phyloP scores from a whole-genome alignment of 1,140 invertebrate genomes.

The Portunus trituberculatus region DNA sequence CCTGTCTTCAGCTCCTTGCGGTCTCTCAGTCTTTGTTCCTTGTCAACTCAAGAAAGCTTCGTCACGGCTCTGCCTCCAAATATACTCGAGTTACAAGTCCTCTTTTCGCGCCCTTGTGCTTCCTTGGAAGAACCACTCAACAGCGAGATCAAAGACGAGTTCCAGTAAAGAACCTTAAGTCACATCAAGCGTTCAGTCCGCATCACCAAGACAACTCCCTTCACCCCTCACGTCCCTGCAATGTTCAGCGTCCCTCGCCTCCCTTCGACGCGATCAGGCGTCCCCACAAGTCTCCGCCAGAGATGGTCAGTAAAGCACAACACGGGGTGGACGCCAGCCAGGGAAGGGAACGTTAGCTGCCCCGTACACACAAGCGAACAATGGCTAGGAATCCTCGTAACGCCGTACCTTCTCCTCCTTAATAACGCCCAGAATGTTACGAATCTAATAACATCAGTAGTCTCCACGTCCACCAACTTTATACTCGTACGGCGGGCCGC shows the following conservation, averaged over 20 bases:
- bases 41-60: not conserved
- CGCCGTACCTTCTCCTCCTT: not conserved
- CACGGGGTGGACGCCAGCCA: not conserved
- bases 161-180: not conserved
- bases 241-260: not conserved
- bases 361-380: not conserved
- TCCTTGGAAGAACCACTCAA: not conserved
- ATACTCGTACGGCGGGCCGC: not conserved
- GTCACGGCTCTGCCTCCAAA: not conserved
- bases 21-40: not conserved
- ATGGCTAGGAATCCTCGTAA: not conserved
- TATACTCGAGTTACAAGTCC: not conserved
- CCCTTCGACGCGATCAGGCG: not conserved
- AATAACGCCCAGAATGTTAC: not conserved
- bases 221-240: not conserved
- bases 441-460: conserved; percentile 1
- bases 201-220: not conserved
- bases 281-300: not conserved
- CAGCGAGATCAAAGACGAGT: not conserved
- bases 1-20: not conserved
- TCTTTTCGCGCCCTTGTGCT: not conserved
- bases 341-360: not conserved
- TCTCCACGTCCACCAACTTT: conserved; percentile 7
- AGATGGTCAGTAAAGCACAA: not conserved
- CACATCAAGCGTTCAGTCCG: not conserved